phyloP scores from a whole-genome alignment of 2,113 vertebrate species.

The Taxidea taxus region DNA sequence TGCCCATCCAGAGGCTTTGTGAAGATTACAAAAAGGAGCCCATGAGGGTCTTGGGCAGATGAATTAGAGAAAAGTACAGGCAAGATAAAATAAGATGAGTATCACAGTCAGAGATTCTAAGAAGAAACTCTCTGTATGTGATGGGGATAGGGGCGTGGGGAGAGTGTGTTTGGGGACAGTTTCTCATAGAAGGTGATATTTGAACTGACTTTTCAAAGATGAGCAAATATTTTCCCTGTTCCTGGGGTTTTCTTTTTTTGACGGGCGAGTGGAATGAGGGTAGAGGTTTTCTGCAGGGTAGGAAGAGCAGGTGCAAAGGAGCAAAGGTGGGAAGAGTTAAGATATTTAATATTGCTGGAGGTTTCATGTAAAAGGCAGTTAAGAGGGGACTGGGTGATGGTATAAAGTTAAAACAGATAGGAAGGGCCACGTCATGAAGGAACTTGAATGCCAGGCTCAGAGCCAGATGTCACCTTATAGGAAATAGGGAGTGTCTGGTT shows the following conservation, averaged over 20 bases:
- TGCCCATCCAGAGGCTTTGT: not conserved
- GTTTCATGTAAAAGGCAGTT: not conserved
- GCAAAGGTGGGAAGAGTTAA: not conserved
- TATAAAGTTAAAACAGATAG: not conserved
- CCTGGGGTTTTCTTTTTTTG: not conserved
- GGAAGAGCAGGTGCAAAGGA: not conserved
- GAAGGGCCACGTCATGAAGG: not conserved
- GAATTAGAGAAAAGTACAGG: not conserved
- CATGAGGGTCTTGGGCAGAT: not conserved
- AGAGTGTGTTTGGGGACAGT: not conserved
- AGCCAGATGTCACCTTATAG: not conserved
- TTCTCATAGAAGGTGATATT: not conserved
- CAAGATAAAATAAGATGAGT: not conserved
- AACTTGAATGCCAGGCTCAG: not conserved
- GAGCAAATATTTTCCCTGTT: not conserved
- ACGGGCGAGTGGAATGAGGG: not conserved
- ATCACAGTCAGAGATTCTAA: not conserved
- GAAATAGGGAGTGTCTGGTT: not conserved
- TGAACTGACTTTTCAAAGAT: not conserved
- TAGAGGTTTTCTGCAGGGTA: not conserved
- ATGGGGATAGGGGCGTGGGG: accelerated
- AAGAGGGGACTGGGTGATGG: no score
- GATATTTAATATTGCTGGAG: not conserved
- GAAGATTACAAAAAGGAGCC: not conserved
- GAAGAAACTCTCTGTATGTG: not conserved